A percentile compares a stretch with the other conserved stretches of the same genome.
Evolutionary conservation across 2,888 invertebrate species (phyloP).

Genomic region (Megastigmus dorsalis): DNA sequence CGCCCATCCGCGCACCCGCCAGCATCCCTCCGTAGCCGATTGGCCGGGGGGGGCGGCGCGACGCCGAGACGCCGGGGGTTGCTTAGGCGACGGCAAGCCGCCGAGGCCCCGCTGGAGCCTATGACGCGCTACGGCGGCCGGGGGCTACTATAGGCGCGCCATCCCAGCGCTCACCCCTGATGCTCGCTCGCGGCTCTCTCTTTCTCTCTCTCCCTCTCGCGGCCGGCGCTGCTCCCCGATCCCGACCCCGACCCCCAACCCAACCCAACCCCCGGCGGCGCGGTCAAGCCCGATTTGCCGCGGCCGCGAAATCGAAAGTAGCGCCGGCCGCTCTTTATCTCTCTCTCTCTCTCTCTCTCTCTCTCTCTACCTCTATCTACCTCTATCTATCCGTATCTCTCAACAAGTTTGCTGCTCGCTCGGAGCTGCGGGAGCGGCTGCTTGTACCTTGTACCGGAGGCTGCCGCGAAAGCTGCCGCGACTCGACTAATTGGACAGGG

Average conservation of each 20-base stretch:
- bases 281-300: background rate
- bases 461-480: background rate
- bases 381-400: no score
- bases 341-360: no score
- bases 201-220: background rate
- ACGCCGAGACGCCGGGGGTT: conserved; percentile 62
- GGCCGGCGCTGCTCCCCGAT: no score
- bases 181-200: background rate
- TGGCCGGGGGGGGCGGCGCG: conserved; percentile 62
- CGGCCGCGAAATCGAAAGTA: background rate
- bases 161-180: no score
- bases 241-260: no score
- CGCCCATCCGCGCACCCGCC: conserved; percentile 80
- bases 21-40: conserved; percentile 75
- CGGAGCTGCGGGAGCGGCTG: no score
- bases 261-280: no score
- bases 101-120: background rate
- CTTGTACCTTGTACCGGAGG: no score
- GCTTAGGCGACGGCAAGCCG: conserved; percentile 64
- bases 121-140: background rate
- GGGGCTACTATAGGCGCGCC: no score
- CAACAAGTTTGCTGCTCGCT: no score
- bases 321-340: background rate
- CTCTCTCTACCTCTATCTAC: no score
- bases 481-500: conserved; percentile 27